These are phyloP conservation scores for Pseudorhiza aurosa DNA, from an alignment of 30 jellyfish, hydroid and myxozoan genomes.

Conservation along the genomic window DNA sequence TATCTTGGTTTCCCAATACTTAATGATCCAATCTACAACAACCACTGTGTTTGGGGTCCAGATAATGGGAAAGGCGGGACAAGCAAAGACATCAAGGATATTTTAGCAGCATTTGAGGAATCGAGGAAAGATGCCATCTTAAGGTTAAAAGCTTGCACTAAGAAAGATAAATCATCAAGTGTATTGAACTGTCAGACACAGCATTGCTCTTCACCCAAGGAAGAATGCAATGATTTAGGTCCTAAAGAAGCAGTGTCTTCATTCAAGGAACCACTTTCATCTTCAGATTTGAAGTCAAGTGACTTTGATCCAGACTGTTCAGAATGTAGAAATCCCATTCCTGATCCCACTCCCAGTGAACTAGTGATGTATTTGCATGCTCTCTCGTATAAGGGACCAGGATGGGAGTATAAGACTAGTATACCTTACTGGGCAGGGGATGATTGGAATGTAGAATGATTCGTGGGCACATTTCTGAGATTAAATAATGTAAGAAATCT, in stretches of 20 bases:
- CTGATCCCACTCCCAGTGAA: slow-evolving; percentile 73
- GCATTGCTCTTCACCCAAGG: background rate
- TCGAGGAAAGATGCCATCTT: slow-evolving; percentile 58
- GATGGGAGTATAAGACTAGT: slow-evolving; percentile 77
- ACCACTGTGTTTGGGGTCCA: slow-evolving; percentile 95
- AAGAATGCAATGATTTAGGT: background rate
- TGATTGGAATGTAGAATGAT: slow-evolving; percentile 46
- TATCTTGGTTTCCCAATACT: slow-evolving; percentile 93
- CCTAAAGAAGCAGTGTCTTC: background rate
- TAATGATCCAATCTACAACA: slow-evolving; percentile 96
- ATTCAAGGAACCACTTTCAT: no score
- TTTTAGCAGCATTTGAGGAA: slow-evolving; percentile 45
- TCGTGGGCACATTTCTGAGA: no score
- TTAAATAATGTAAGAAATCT: no score
- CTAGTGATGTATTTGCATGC: slow-evolving; percentile 95
- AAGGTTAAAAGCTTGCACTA: background rate
- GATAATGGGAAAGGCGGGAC: slow-evolving; percentile 84
- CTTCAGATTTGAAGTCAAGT: background rate
- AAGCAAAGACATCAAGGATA: slow-evolving; percentile 48
- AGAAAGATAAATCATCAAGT: background rate
- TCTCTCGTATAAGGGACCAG: slow-evolving; percentile 76
- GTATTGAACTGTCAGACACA: background rate
- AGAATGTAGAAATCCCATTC: slow-evolving; percentile 81
- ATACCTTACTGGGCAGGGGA: slow-evolving; percentile 83
- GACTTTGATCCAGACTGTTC: slow-evolving; percentile 76